Evolutionary conservation across 53 echinoderm and acorn worm species (phyloP).

Genomic region (Glandiceps talaboti): DNA sequence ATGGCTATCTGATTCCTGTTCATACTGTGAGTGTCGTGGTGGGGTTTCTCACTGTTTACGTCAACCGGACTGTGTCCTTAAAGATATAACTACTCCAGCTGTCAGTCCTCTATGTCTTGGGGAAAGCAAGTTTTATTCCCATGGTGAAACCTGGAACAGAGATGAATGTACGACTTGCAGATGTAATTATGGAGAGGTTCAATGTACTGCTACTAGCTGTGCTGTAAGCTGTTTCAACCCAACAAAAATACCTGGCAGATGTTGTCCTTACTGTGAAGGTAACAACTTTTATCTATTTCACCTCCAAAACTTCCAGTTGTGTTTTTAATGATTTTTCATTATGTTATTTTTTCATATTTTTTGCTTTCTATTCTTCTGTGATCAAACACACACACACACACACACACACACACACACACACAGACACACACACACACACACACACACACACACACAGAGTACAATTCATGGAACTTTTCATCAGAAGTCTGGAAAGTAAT

Average conservation of each 20-base stretch:
- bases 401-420: too few relatives aligned
- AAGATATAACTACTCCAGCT: conserved; percentile 6
- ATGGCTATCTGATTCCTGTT: conserved; percentile 56
- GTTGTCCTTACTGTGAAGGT: conserved; percentile 96
- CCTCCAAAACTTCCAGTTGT: too few relatives aligned
- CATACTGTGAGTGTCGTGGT: conserved; percentile 41
- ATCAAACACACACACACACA: too few relatives aligned
- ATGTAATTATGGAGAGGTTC: conserved; percentile 45
- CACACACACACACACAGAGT: too few relatives aligned
- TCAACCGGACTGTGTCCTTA: conserved; percentile 54
- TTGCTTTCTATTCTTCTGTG: too few relatives aligned
- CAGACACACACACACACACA: too few relatives aligned
- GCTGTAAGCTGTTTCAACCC: conserved; percentile 58
- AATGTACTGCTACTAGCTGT: conserved; percentile 69
- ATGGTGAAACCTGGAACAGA: conserved; percentile 65
- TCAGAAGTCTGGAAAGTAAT: too few relatives aligned
- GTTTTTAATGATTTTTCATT: too few relatives aligned
- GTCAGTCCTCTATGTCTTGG: conserved; percentile 45
- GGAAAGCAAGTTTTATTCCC: conserved; percentile 31
- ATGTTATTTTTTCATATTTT: too few relatives aligned
- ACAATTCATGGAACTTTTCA: too few relatives aligned
- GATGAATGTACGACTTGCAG: conserved; percentile 88
- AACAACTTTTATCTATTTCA: too few relatives aligned
- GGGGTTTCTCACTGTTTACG: conserved; percentile 52
- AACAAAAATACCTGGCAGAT: conserved; percentile 45